Base-by-base conservation (phyloP, 2,797 vertebrate genomes). In the Sebastes ruberrimus region DNA sequence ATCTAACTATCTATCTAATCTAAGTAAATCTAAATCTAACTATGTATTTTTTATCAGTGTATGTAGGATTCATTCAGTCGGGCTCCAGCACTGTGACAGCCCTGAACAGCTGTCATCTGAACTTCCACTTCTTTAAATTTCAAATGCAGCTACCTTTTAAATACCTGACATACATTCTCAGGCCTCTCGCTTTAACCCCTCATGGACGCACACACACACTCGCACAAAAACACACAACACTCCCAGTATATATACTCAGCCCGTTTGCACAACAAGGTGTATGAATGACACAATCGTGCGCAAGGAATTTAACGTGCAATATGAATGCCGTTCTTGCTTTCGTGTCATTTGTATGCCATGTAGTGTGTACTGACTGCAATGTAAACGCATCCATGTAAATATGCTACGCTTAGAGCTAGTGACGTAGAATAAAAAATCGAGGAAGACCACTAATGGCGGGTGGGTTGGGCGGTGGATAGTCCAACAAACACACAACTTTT, bases 71-170 rank as follows among this genome's bases (percentile, higher is more conserved):
- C 22, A 32, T 32, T 30, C 55, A 27, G 2, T 46, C 5, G 0
- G 66, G 8, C 16, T 73, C 33, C 23, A 56, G 32, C 10, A 5
- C 11, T 10, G 30, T 53, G 67, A 75, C 72, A 30, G 22, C 33
- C 33, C 22, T 65, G 2, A 71, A 64, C 75, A 85, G 65, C 72
- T 87, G 77, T 77, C n/a, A 23, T 23, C 49, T 69, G 32, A 70
- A 70, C 7, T 8, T 62, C 20, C 38, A 69, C 7, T 62, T 64
- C 46, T 46, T 72, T 28, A 22, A 2, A 76, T 42, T 79, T 74
- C 13, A 81, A 69, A 57, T 72, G 42, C 53, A 62, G 38, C 69
- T 14, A 23, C 20, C n/a, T 23, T 71, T 63, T 65, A 56, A 78
- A 79, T 74, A 10, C 38, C 23, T 55, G 42, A 3, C 33, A 53